phyloP scores from a whole-genome alignment of 2,888 invertebrate genomes.

The Brachyptera risi region DNA sequence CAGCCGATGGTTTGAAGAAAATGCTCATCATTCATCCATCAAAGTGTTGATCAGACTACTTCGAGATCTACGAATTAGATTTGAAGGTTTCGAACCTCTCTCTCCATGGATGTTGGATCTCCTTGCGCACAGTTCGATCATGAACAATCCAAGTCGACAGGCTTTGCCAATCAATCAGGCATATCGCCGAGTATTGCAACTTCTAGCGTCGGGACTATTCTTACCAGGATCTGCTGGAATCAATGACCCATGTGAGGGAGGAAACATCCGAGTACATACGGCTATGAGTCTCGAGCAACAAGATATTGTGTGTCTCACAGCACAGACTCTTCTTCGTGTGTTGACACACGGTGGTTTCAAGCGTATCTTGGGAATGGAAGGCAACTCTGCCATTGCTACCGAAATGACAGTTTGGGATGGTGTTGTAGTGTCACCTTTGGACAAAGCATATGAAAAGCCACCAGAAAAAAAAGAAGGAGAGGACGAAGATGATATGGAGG shows the following conservation, averaged over 20 bases:
- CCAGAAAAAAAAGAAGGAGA: constrained; percentile 70
- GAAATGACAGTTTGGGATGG: constrained; percentile 98
- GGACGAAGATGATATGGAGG: constrained; percentile 61
- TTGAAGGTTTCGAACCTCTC: constrained; percentile 84
- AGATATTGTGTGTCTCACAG: constrained; percentile 89
- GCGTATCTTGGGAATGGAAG: constrained; percentile 71
- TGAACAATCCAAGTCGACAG: constrained; percentile 92
- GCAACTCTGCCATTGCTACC: constrained; percentile 53
- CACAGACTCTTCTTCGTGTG: constrained; percentile 88
- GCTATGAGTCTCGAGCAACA: constrained; percentile 87
- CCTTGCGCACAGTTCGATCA: constrained; percentile 91
- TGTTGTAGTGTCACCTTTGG: constrained; percentile 92
- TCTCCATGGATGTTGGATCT: constrained; percentile 97
- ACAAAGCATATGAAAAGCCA: constrained; percentile 84
- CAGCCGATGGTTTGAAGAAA: constrained; percentile 97
- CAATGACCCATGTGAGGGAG: constrained; percentile 91
- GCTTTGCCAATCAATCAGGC: constrained; percentile 90
- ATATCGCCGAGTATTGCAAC: constrained; percentile 83
- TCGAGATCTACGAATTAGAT: constrained; percentile 86
- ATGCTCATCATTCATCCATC: constrained; percentile 93
- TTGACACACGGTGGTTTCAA: constrained; percentile 91
- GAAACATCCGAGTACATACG: constrained; percentile 84
- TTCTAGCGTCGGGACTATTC: constrained; percentile 91
- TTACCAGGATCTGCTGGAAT: constrained; percentile 87
- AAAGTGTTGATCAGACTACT: constrained; percentile 90